Evolutionary conservation across 1,140 invertebrate genomes (phyloP).

Genomic region (Bombus huntii): DNA sequence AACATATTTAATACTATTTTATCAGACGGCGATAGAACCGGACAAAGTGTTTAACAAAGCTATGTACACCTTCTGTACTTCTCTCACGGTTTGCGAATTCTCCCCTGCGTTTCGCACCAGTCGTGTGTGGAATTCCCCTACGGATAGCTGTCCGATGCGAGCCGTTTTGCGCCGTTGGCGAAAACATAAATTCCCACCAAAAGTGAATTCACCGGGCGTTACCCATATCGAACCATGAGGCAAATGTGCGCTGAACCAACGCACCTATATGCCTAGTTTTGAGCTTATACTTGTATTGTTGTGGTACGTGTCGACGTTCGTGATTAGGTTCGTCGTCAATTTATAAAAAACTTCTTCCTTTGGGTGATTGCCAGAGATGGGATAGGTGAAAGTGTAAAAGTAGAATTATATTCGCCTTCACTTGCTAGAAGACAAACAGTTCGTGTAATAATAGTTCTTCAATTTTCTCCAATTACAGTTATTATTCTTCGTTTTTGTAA

Average conservation of each 20-base stretch:
- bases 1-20: too few relatives aligned
- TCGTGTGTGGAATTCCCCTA: constrained; percentile 55
- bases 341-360: constrained; percentile 1
- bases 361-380: constrained; percentile 57
- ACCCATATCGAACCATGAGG: constrained; percentile 61
- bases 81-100: not conserved
- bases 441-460: too few relatives aligned
- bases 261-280: not conserved
- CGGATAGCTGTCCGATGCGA: constrained; percentile 47
- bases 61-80: not conserved
- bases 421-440: too few relatives aligned
- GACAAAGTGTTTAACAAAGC: not conserved
- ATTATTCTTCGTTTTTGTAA: too few relatives aligned
- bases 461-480: too few relatives aligned
- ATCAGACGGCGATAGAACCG: too few relatives aligned
- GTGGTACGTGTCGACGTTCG: too few relatives aligned
- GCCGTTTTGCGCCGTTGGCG: constrained; percentile 56
- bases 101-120: constrained; percentile 37
- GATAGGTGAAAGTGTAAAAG: too few relatives aligned
- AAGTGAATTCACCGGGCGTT: constrained; percentile 65
- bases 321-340: too few relatives aligned
- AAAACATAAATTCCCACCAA: constrained; percentile 69
- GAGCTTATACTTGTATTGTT: too few relatives aligned
- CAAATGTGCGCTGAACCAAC: constrained; percentile 48
- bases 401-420: too few relatives aligned